Evolutionary conservation across 1,140 invertebrate species (phyloP), one percentile per base, ranked within the genome.

Genomic region (Oreohelix idahoensis): DNA sequence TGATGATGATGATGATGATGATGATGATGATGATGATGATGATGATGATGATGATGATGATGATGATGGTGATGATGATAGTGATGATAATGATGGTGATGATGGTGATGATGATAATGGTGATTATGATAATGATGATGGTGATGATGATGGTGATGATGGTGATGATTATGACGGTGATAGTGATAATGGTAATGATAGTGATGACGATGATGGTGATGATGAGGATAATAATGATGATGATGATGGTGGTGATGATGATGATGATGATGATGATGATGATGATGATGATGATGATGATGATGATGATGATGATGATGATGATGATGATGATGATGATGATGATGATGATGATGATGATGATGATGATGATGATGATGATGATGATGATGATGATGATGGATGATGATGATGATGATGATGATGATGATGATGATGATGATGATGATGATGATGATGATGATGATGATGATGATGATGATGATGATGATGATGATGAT

Each of bases 371-470:
- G 53, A 20, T n/a, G 53, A 58, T n/a, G 53, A 58, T 20, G 26
- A 58, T n/a, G 53, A 58, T n/a, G 10, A 58, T n/a, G 53, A 58
- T 58, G 53, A 23, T n/a, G 53, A 58, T 58, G 53, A 58, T 58
- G 53, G 26, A 45, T 45, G 42, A 45, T 45, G 42, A 45, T 8
- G 42, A 45, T 45, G 53, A 58, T 58, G 53, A 58, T 58, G 53
- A 58, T 58, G 15, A 58, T 58, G 53, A 23, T 58, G 53, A 58
- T 58, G 53, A 58, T 58, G 53, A 58, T 58, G 53, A 58, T n/a
- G 10, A 58, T 58, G 53, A 58, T n/a, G 53, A 58, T 58, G 53
- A 58, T n/a, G 53, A 58, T n/a, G 53, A 15, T 58, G 53, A 58
- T n/a, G 53, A 58, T 15, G 53, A 58, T 58, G 53, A 58, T 58